Percentiles rank a stretch among this genome's conserved stretches.
Evolutionary conservation across 1,140 invertebrate species (phyloP).

Genomic region (Drosophila novamexicana): DNA sequence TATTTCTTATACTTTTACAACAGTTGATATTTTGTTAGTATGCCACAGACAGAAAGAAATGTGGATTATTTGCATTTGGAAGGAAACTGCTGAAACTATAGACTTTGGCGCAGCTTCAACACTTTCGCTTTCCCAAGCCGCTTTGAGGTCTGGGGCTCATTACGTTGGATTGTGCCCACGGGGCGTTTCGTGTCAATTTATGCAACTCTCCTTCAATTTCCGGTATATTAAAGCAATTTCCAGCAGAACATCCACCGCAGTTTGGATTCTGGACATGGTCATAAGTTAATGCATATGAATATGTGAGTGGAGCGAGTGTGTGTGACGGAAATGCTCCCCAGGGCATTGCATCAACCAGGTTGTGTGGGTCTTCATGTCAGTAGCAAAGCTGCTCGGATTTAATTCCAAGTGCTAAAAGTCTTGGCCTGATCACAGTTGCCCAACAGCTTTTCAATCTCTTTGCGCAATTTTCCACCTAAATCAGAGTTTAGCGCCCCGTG

Average conservation of each 20-base stretch:
- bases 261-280: conserved; percentile 44
- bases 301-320: conserved; percentile 50
- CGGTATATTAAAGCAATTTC: conserved; percentile 82
- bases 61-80: too few relatives aligned
- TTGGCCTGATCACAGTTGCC: not conserved
- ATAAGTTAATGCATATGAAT: conserved; percentile 70
- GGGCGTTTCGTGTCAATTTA: conserved; percentile 81
- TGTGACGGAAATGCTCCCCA: conserved; percentile 64
- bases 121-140: not conserved
- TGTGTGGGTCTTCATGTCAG: conserved; percentile 16
- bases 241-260: conserved; percentile 55
- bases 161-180: conserved; percentile 69
- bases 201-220: conserved; percentile 81
- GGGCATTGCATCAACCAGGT: conserved; percentile 45
- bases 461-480: conserved; percentile 61
- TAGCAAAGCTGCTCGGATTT: conserved; percentile 17
- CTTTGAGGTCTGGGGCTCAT: conserved; percentile 50
- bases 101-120: too few relatives aligned
- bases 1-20: too few relatives aligned
- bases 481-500: conserved; percentile 63
- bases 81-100: too few relatives aligned
- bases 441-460: conserved; percentile 41
- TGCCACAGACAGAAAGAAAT: too few relatives aligned
- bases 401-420: conserved; percentile 13
- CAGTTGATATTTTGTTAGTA: too few relatives aligned